phyloP scores from a whole-genome alignment of 2,113 vertebrate species.

The Cavia porcellus region DNA sequence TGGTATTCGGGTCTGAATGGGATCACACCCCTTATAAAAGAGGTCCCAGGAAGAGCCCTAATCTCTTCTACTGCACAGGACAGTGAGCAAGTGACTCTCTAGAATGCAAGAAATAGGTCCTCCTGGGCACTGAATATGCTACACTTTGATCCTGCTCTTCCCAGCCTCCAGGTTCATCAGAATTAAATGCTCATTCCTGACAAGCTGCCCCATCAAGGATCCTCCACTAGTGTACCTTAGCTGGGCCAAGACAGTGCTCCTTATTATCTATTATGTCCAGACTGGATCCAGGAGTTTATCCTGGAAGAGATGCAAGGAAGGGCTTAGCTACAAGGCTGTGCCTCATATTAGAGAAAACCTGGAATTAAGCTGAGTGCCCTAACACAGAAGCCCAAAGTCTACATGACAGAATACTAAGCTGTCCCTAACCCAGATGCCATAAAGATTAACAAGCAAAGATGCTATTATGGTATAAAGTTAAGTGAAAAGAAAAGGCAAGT shows the following conservation, averaged over 20 bases:
- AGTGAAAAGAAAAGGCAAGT: conserved; percentile 3
- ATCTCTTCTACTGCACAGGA: neutral
- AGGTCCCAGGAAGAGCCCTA: neutral
- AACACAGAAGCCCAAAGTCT: neutral
- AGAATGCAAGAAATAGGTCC: neutral
- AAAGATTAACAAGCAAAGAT: neutral
- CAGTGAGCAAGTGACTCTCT: neutral
- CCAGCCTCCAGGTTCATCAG: neutral
- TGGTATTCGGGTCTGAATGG: neutral
- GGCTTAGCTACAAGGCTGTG: neutral
- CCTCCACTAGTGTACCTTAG: neutral
- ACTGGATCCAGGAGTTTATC: neutral
- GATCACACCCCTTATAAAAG: neutral
- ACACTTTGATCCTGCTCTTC: neutral
- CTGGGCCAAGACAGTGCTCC: neutral
- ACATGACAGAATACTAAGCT: neutral
- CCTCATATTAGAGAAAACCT: neutral
- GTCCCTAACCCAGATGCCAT: neutral
- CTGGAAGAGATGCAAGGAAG: neutral
- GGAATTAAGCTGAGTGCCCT: neutral
- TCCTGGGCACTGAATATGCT: neutral
- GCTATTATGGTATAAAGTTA: neutral
- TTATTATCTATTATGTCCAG: neutral
- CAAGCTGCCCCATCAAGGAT: neutral
- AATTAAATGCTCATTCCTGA: neutral